Base-by-base conservation (phyloP, 2,113 vertebrate genomes). In the Phrynosoma platyrhinos region DNA sequence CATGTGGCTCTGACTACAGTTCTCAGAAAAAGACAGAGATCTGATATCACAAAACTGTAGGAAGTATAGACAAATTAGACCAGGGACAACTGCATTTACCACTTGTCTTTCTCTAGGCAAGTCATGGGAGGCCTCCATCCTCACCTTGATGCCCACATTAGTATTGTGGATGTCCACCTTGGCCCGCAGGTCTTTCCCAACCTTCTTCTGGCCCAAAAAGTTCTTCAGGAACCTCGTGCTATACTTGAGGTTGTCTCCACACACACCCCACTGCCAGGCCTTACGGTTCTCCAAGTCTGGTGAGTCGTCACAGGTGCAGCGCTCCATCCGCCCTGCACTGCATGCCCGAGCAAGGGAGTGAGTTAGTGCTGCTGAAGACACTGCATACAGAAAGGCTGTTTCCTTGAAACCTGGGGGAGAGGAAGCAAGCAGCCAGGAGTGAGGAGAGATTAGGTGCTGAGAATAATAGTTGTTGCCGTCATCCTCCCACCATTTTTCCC, bases 221-320 rank as follows among this genome's bases (percentile, higher is more conserved):
- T 98, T 98, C 88, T 98, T 98, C 89, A 99, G 97, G 91, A 99
- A 99, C 95, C 98, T 99, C 94, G 98, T 98, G 97, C 98, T 99
- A 89, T 99, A 99, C 89, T 98, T 98, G 92, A 99, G 97, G 96
- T 99, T 99, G 97, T 99, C 99, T 0, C 99, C 99, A 0, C 99
- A 99, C 83, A 99, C 97, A 0, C 99, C 99, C 99, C 99, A 99
- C 91, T 99, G 99, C 99, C 99, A 99, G 12, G 99, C 98, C 90
- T 98, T 98, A 53, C 98, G 97, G 91, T 99, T 98, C 95, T 99
- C 98, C 94, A 99, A 97, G 32, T 98, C 99, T 0, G 98, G 98
- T 25, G 99, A 99, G 88, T 99, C 99, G 2, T 99, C 99, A 0
- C 99, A 99, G 30, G 98, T 99, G 92, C 99, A 99, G 83, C 99